Evolutionary conservation across 2,888 invertebrate genomes (phyloP).

Genomic region (Tolmerus cingulatus): DNA sequence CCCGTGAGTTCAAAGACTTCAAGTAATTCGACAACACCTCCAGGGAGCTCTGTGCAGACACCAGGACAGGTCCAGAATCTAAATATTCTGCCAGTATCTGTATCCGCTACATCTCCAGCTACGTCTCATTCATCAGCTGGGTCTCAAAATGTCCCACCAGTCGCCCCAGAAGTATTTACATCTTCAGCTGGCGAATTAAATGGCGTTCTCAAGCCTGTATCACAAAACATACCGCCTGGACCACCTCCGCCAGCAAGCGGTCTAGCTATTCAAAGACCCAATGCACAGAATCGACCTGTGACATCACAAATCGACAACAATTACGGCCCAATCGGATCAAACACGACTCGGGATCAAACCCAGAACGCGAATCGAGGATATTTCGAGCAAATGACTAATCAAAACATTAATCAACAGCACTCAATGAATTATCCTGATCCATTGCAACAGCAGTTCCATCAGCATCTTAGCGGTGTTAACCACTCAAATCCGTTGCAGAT

Average conservation of each 20-base stretch:
- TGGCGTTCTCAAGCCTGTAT: conserved; percentile 48
- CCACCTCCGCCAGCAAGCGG: conserved; percentile 54
- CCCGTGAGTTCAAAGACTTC: conserved; percentile 74
- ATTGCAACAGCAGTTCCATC: conserved; percentile 51
- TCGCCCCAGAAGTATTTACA: conserved; percentile 53
- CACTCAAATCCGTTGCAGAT: conserved; percentile 64
- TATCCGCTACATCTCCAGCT: conserved; percentile 49
- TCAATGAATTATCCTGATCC: conserved; percentile 48
- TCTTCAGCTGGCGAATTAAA: conserved; percentile 49
- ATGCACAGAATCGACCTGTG: conserved; percentile 46
- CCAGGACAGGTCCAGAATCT: conserved; percentile 50
- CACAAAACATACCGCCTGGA: conserved; percentile 44
- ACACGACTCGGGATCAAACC: conserved; percentile 50
- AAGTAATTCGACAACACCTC: conserved; percentile 67
- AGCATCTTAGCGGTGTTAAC: conserved; percentile 50
- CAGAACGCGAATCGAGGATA: conserved; percentile 45
- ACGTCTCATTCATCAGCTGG: conserved; percentile 46
- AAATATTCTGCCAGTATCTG: conserved; percentile 51
- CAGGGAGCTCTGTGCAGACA: conserved; percentile 55
- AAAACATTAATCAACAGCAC: conserved; percentile 53
- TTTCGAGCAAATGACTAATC: conserved; percentile 50
- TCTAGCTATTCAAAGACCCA: conserved; percentile 59
- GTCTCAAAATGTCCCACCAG: conserved; percentile 51
- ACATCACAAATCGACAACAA: conserved; percentile 53
- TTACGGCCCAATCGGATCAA: conserved; percentile 59